Base-by-base conservation (phyloP, 1,140 invertebrate genomes). In the Drosophila baimaii region DNA sequence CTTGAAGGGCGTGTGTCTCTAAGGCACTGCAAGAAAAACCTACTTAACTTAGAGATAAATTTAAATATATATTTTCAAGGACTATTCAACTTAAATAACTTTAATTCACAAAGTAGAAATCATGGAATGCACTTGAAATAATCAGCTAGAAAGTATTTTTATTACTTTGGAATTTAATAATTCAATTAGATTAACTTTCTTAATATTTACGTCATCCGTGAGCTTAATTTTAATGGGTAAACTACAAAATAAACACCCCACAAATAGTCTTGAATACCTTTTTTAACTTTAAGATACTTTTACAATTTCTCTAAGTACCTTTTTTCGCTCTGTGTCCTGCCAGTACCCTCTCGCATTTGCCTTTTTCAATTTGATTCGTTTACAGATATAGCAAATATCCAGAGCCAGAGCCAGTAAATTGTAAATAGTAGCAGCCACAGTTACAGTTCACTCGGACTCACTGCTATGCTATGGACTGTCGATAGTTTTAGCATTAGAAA, bases 331-430 rank as follows among this genome's bases (percentile, higher is more conserved):
- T n/a, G 59, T 52, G 44, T 15, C 1, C 0, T 5, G 2, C 17
- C 8, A 19, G 12, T 46, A 19, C 33, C 55, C 33, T 27, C 39
- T 61, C n/a, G 59, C 64, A 65, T 65, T 68, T 66, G 61, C 65
- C 65, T 69, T 69, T 69, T 69, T 66, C 65, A 69, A 69, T 69
- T 69, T 69, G 65, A 69, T 69, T 69, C 65, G 65, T 70, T 79
- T 61, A 61, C 71, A 59, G 77, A 69, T 65, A 79, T 54, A 59
- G 47, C 59, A 79, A 54, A 62, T 65, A 55, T 54, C 33, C 51
- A 41, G 31, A 19, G 46, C 19, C 43, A 43, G 54, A 19, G 43
- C 27, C 47, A 62, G 43, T 68, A 54, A 52, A 52, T 52, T 52
- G 73, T 65, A 76, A 75, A 64, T 66, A 47, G 72, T 51, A 46